A percentile compares a stretch with the other conserved stretches of the same genome.
These are phyloP conservation scores for Pelecanoides urinatrix DNA, from an alignment of 2,113 vertebrate species.

Conservation along the genomic window DNA sequence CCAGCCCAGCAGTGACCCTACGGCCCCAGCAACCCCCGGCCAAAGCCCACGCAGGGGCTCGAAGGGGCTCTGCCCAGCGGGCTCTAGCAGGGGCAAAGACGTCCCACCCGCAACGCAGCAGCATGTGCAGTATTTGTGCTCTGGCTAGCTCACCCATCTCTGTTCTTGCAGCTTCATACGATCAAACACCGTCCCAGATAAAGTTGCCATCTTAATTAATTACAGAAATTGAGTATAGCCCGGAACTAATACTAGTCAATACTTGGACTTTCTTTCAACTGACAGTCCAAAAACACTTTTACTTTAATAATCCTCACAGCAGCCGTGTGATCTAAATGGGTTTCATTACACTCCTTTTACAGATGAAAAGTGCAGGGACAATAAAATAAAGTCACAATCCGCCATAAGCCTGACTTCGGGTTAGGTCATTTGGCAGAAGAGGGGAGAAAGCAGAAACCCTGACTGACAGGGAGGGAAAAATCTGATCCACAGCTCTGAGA, in stretches of 20 bases:
- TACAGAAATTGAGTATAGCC: background rate
- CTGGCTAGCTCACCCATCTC: background rate
- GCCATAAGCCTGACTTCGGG: background rate
- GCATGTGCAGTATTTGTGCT: accelerated
- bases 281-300: background rate
- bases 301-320: background rate
- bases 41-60: background rate
- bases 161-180: background rate
- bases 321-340: background rate
- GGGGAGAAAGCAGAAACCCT: background rate
- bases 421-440: background rate
- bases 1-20: background rate
- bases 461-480: background rate
- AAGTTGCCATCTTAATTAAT: background rate
- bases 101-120: too few relatives aligned
- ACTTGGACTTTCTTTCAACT: background rate
- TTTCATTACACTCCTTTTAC: background rate
- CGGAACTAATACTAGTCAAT: background rate
- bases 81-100: background rate
- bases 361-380: background rate
- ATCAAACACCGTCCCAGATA: background rate
- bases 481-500: background rate
- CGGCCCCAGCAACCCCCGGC: accelerated
- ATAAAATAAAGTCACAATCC: background rate
- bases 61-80: background rate